A percentile compares a stretch with the other conserved stretches of the same genome.
phyloP scores from a whole-genome alignment of 2,113 vertebrate genomes.

The Scomber scombrus region DNA sequence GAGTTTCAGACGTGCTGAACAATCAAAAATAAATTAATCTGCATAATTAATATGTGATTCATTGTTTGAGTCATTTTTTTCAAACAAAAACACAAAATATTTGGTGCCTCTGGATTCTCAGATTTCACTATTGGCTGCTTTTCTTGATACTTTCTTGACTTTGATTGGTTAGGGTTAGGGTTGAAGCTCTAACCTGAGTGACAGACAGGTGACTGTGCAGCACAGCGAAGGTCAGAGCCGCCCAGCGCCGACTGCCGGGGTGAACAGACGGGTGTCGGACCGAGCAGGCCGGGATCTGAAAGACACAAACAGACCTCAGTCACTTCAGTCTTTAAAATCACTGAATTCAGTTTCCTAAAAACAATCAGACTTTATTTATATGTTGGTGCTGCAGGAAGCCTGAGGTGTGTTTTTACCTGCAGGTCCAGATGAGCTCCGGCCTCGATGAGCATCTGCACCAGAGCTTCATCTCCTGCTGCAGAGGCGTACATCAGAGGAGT shows the following conservation, averaged over 20 bases:
- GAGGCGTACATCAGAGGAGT: constrained; percentile 95
- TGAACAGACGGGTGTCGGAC: constrained; percentile 88
- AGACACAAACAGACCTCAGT: neutral
- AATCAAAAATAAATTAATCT: too few species aligned
- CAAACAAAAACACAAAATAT: too few species aligned
- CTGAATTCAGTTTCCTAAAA: too few species aligned
- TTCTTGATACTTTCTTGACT: too few species aligned
- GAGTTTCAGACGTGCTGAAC: too few species aligned
- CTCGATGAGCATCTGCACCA: constrained; percentile 96
- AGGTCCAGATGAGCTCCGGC: constrained; percentile 90
- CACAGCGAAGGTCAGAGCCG: constrained; percentile 91
- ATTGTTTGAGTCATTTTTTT: too few species aligned
- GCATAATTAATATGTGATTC: too few species aligned
- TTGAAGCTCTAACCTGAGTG: constrained; percentile 68
- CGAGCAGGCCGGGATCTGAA: constrained; percentile 90
- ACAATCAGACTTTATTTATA: too few species aligned
- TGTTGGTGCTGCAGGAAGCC: neutral
- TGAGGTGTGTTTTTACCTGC: constrained; percentile 60
- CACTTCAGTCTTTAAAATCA: neutral
- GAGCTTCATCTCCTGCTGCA: constrained; percentile 93
- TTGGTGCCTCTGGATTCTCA: too few species aligned
- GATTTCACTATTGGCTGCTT: too few species aligned
- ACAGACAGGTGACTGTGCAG: constrained; percentile 88
- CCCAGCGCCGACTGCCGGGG: constrained; percentile 92
- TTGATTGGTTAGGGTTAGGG: too few species aligned